Percentiles rank a stretch among this genome's conserved stretches.
Evolutionary conservation across 1,140 invertebrate genomes (phyloP).

Genomic region (silkworm (Bombyx mori)): ASM3026992v2 NC_085133.1:6934501-6935000

Average conservation of each 20-base stretch:
- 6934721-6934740: background rate
- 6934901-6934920: slow-evolving; percentile 66
- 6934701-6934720: background rate
- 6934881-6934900: slow-evolving; percentile 65
- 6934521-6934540: too few relatives aligned
- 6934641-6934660: too few relatives aligned
- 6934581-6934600: too few relatives aligned
- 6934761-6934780: slow-evolving; percentile 13
- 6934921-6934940: slow-evolving; percentile 63
- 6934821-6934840: slow-evolving; percentile 30
- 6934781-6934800: slow-evolving; percentile 13
- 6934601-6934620: too few relatives aligned
- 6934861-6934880: slow-evolving; percentile 60
- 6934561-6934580: too few relatives aligned
- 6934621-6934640: too few relatives aligned
- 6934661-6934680: background rate
- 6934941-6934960: slow-evolving; percentile 51
- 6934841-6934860: slow-evolving; percentile 59
- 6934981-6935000: slow-evolving; percentile 57
- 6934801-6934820: slow-evolving; percentile 25
- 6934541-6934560: too few relatives aligned
- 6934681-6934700: background rate
- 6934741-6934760: background rate
- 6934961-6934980: slow-evolving; percentile 60
- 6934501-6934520: too few relatives aligned